These are phyloP conservation scores for Stictonetta naevosa DNA, from an alignment of 2,113 vertebrate species.

Conservation along the genomic window DNA sequence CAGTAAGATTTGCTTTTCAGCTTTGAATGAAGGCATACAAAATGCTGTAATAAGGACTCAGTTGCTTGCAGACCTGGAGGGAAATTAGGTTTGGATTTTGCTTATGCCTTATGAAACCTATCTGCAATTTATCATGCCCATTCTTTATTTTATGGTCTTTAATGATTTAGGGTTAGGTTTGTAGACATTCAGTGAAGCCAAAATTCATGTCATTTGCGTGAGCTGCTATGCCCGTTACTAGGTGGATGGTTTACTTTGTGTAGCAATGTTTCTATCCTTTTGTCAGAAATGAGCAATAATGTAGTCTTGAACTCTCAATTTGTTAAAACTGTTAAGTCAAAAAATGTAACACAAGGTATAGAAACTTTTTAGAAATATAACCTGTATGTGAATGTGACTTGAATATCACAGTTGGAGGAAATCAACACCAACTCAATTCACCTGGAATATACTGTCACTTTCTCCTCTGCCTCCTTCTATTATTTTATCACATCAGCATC, in stretches of 20 bases:
- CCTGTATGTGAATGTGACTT: neutral
- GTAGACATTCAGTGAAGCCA: neutral
- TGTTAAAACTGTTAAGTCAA: neutral
- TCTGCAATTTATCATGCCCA: neutral
- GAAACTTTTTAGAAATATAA: neutral
- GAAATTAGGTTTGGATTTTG: neutral
- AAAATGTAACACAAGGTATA: neutral
- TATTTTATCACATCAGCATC: neutral
- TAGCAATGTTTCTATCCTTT: neutral
- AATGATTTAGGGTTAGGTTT: neutral
- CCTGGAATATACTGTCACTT: neutral
- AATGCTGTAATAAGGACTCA: neutral
- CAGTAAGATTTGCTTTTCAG: neutral
- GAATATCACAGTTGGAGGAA: neutral
- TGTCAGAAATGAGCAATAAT: neutral
- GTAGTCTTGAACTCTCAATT: neutral
- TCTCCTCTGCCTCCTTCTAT: neutral
- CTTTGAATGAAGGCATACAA: neutral
- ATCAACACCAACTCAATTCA: neutral
- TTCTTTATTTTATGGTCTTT: neutral
- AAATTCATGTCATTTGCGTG: neutral
- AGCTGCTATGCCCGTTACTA: neutral
- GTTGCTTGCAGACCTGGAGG: neutral
- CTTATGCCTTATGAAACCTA: neutral
- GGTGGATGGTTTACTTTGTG: rapidly evolving